Evolutionary conservation across 2,113 vertebrate genomes (phyloP).

Genomic region (Hippopotamus amphibius): DNA sequence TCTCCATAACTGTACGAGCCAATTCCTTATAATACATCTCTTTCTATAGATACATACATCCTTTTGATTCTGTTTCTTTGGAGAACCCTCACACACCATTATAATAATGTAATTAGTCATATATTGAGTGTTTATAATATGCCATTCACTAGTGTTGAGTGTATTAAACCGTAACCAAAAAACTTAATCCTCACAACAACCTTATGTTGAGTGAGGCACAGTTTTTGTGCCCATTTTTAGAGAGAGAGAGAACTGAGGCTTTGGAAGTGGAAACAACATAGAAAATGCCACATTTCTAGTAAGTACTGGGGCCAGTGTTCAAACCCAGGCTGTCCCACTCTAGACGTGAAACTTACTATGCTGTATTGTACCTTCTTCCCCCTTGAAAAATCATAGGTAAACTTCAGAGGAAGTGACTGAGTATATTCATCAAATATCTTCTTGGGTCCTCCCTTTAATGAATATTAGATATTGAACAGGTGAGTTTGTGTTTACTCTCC

Average conservation of each 20-base stretch:
- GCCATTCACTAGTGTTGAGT: not conserved
- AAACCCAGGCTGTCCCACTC: not conserved
- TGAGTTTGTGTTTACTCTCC: constrained; percentile 21
- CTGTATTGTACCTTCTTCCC: not conserved
- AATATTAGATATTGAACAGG: not conserved
- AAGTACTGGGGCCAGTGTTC: not conserved
- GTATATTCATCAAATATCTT: constrained; percentile 20
- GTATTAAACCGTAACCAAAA: not conserved
- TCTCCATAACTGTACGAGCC: not conserved
- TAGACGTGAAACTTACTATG: not conserved
- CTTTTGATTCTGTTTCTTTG: not conserved
- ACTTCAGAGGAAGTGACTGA: not conserved
- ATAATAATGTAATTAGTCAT: not conserved
- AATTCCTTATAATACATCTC: not conserved
- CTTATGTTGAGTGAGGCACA: not conserved
- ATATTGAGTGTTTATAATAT: constrained; percentile 2
- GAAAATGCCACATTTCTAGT: not conserved
- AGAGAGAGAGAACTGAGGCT: not conserved
- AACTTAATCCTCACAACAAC: not conserved
- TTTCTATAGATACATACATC: not conserved
- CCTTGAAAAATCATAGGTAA: constrained; percentile 32
- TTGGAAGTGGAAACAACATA: not conserved
- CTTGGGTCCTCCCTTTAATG: not conserved
- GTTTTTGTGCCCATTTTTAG: constrained; percentile 12
- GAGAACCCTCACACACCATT: not conserved